Evolutionary conservation across 2,888 invertebrate genomes (phyloP).

Genomic region (Drosophila atripex): DNA sequence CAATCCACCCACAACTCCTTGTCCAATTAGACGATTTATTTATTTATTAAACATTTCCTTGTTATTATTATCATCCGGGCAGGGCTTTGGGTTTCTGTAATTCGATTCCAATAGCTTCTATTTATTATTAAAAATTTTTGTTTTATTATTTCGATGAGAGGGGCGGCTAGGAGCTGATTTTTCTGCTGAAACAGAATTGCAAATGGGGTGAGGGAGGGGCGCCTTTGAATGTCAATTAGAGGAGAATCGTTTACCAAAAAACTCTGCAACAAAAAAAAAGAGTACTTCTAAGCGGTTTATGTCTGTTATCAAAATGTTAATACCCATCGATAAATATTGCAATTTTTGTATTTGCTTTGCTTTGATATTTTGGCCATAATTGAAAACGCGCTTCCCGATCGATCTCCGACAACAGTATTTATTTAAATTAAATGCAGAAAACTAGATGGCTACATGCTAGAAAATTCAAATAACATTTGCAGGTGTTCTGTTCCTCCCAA

Average conservation of each 20-base stretch:
- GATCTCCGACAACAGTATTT: slow-evolving; percentile 16
- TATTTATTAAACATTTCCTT: slow-evolving; percentile 34
- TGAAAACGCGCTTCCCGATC: slow-evolving; percentile 28
- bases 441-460: neutral
- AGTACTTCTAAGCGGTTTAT: slow-evolving; percentile 30
- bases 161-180: too few species aligned
- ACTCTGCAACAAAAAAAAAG: slow-evolving; percentile 8
- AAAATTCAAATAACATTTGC: slow-evolving; percentile 12
- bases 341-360: slow-evolving; percentile 3
- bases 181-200: slow-evolving; percentile 16
- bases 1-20: neutral
- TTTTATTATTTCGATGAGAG: too few species aligned
- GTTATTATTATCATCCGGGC: slow-evolving; percentile 8
- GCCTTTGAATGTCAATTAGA: slow-evolving; percentile 7
- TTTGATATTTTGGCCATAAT: slow-evolving; percentile 33
- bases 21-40: slow-evolving; percentile 28
- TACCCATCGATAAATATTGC: slow-evolving; percentile 7
- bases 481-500: slow-evolving; percentile 12
- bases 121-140: slow-evolving; percentile 28
- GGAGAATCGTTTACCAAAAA: slow-evolving; percentile 3
- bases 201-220: neutral
- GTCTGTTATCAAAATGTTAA: slow-evolving; percentile 17
- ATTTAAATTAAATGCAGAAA: slow-evolving; percentile 45
- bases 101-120: slow-evolving; percentile 31
- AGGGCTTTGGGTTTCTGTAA: slow-evolving; percentile 20